Base-by-base conservation (phyloP, 2,888 invertebrate genomes). In the Julus scandinavius region DNA sequence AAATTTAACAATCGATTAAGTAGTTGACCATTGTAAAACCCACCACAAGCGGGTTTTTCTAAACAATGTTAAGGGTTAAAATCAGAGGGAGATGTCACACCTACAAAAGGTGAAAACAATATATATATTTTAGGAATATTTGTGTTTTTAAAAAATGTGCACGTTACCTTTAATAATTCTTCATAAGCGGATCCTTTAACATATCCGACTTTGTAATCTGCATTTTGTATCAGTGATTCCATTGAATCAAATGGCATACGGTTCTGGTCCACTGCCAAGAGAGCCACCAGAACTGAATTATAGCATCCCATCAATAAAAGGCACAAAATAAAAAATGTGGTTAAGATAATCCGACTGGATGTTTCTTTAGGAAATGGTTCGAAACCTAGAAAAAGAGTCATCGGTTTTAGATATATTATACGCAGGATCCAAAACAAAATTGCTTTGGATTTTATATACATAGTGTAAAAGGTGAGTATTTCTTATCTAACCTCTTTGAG, bases 141-240 rank as follows among this genome's bases (percentile, higher is more conserved):
- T 29, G 29, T 29, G 29, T 29, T 29, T 29, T 29, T 29, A 29
- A 29, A 29, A 29, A 29, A 29, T 29, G 29, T 29, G 29, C 29
- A 41, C n/a, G 0, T 5, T 85, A 86, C 58, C 54, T 86, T 40
- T 13, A 88, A 20, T 45, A 45, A 49, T 86, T 88, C 88, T 38
- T 49, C 58, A 58, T 88, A 88, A 41, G 88, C 88, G 9, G 88
- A 86, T 40, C 88, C 88, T 9, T 72, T 86, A 58, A 88, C 86
- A 45, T 86, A 86, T n/a, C 88, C 88, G 4, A 88, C 88, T n/a
- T 45, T 54, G 72, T 86, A 88, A 41, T 88, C 88, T 45, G 45
- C 20, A 80, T 86, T 86, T 54, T 88, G 86, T n/a, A 88, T 72
- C 38, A 88, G 13, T n/a, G 40, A 15, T 58, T 40, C 58, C 54